phyloP scores from a whole-genome alignment of 2,113 vertebrate species.

The Vicugna pacos region DNA sequence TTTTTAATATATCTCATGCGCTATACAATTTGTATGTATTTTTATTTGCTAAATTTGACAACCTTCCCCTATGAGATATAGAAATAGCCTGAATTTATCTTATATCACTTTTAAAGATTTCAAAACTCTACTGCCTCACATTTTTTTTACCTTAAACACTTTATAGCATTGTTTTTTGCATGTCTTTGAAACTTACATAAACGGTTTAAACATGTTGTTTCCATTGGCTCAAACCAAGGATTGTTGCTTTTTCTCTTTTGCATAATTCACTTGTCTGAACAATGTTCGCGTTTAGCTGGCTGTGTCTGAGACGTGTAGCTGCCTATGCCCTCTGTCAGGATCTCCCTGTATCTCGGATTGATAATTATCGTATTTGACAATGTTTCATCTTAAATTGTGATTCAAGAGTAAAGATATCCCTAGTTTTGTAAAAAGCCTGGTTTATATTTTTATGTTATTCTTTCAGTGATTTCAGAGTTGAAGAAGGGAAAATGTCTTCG shows the following conservation, averaged over 20 bases:
- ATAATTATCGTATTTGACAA: not conserved
- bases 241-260: not conserved
- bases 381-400: not conserved
- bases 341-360: not conserved
- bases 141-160: not conserved
- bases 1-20: not conserved
- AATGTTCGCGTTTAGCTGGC: not conserved
- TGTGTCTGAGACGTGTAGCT: not conserved
- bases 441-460: not conserved
- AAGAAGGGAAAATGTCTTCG: not conserved
- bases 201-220: not conserved
- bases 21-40: not conserved
- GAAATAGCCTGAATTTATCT: not conserved
- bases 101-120: not conserved
- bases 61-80: not conserved
- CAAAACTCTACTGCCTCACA: not conserved
- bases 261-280: not conserved
- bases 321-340: not conserved
- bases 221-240: not conserved
- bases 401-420: not conserved
- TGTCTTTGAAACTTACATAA: not conserved
- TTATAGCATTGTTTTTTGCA: not conserved
- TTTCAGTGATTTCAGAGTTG: not conserved
- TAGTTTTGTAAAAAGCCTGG: slow-evolving; percentile 8
- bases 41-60: slow-evolving; percentile 42